phyloP scores from a whole-genome alignment of 2,888 invertebrate genomes.

The Hirtodrosophila confusa region DNA sequence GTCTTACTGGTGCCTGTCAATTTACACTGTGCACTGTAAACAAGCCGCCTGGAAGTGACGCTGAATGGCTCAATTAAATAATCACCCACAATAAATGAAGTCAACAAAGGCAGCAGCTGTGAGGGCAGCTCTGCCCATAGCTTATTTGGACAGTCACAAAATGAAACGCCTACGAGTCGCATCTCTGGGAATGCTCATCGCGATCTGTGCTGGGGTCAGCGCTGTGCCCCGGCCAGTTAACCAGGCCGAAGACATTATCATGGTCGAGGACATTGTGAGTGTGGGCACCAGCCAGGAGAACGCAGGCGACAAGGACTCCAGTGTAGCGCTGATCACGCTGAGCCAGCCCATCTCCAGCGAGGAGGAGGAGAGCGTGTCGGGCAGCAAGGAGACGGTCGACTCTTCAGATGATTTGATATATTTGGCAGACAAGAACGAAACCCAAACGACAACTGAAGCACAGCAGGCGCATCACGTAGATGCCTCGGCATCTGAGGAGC shows the following conservation, averaged over 20 bases:
- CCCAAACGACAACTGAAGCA: constrained; percentile 1
- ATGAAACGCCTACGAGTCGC: constrained; percentile 29
- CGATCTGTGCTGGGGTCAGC: constrained; percentile 7
- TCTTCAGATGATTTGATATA: constrained; percentile 81
- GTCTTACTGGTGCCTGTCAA: constrained; percentile 17
- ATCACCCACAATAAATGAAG: constrained; percentile 44
- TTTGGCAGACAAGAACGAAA: too few relatives aligned
- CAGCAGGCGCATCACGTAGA: constrained; percentile 10
- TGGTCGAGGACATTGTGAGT: constrained; percentile 30
- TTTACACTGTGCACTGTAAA: constrained; percentile 24
- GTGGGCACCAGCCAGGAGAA: too few relatives aligned
- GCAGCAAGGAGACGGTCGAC: constrained; percentile 10
- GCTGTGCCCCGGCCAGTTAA: constrained; percentile 9
- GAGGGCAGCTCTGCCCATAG: background rate
- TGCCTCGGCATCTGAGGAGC: constrained; percentile 13
- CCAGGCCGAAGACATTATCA: background rate
- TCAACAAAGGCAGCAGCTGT: constrained; percentile 5
- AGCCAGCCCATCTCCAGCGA: constrained; percentile 43
- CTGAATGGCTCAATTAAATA: constrained; percentile 70
- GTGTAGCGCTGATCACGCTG: constrained; percentile 49
- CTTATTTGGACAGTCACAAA: constrained; percentile 35
- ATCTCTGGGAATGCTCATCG: constrained; percentile 27
- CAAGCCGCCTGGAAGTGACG: constrained; percentile 8
- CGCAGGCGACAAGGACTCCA: constrained; percentile 9
- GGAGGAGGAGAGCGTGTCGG: constrained; percentile 29